phyloP scores from a whole-genome alignment of 2,797 vertebrate species.

The Ctenopoma multispine region DNA sequence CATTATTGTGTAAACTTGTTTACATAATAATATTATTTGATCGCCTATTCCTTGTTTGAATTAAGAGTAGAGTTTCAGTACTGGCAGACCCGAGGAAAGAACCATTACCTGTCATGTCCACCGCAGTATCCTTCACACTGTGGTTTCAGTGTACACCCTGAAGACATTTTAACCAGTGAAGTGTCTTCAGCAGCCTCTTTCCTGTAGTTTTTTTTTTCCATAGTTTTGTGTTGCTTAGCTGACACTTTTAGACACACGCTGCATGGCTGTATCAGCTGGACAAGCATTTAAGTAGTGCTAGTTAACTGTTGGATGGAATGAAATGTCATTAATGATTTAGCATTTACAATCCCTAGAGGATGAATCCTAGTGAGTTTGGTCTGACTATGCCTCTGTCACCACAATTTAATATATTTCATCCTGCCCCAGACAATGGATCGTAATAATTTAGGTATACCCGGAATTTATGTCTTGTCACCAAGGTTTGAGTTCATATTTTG shows the following conservation, averaged over 20 bases:
- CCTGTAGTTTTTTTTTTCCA: background rate
- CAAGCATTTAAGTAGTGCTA: background rate
- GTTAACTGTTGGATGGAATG: background rate
- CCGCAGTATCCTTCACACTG: background rate
- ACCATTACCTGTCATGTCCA: constrained; percentile 2
- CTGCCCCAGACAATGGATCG: no score
- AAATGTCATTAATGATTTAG: background rate
- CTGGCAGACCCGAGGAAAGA: constrained; percentile 12
- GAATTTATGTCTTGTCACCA: no score
- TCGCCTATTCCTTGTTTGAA: background rate
- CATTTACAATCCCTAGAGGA: background rate
- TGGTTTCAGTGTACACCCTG: background rate
- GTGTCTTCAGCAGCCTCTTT: background rate
- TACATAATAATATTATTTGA: no score
- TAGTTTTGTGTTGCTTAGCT: background rate
- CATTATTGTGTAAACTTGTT: background rate
- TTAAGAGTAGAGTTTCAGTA: constrained; percentile 16
- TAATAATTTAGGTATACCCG: background rate
- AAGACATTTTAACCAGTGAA: background rate
- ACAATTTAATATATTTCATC: background rate
- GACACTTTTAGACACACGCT: background rate
- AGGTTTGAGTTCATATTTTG: background rate
- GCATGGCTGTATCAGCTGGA: background rate
- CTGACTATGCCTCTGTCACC: no score
- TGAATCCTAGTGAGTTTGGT: background rate